phyloP scores from a whole-genome alignment of 2,113 vertebrate genomes.

The Amphilophus citrinellus region DNA sequence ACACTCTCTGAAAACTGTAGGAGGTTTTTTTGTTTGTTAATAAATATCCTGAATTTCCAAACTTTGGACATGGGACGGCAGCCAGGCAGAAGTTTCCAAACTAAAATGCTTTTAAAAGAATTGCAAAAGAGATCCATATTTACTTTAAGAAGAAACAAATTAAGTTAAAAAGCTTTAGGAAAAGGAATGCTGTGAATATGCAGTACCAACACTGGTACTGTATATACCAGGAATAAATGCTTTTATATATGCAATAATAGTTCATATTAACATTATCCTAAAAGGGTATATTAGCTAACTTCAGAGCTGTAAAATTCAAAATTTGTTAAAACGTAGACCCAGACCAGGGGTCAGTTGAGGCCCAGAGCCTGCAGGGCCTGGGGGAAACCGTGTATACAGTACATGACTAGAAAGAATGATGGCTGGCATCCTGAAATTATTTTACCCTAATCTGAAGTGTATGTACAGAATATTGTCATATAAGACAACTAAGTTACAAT shows the following conservation, averaged over 20 bases:
- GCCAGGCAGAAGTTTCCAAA: slow-evolving; percentile 29
- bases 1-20: slow-evolving; percentile 11
- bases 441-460: not conserved
- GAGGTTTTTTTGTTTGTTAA: not conserved
- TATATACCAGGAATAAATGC: not conserved
- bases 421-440: not conserved
- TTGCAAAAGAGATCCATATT: not conserved
- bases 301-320: not conserved
- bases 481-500: not conserved
- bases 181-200: not conserved
- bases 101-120: slow-evolving; percentile 7
- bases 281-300: not conserved
- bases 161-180: not conserved
- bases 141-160: slow-evolving; percentile 4
- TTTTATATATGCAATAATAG: not conserved
- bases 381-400: not conserved
- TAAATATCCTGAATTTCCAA: not conserved
- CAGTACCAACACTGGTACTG: too few species aligned
- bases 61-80: not conserved
- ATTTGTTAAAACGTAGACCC: not conserved
- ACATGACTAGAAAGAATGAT: not conserved
- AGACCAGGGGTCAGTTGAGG: not conserved
- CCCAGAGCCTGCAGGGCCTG: not conserved
- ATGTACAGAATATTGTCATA: too few species aligned
- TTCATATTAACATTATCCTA: not conserved